phyloP scores from a whole-genome alignment of 2,888 invertebrate genomes.

The Cephonodes hylas region DNA sequence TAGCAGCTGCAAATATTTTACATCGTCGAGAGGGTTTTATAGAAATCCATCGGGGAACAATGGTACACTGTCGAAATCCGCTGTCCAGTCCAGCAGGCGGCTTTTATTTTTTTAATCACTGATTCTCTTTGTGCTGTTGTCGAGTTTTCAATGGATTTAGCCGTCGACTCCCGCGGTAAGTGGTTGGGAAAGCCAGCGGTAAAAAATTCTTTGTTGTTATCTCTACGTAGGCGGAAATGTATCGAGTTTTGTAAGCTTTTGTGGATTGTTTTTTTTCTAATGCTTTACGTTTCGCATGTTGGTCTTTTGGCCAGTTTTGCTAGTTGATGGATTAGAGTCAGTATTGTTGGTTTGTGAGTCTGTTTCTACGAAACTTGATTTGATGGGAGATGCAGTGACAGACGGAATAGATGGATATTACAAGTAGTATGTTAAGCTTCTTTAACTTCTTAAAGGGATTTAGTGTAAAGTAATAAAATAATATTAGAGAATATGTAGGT shows the following conservation, averaged over 20 bases:
- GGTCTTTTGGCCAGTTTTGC: neutral
- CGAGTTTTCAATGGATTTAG: neutral
- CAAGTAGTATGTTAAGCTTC: too few species aligned
- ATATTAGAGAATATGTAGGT: too few species aligned
- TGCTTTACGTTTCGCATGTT: neutral
- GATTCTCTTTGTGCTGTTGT: slow-evolving; percentile 2
- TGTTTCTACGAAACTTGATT: too few species aligned
- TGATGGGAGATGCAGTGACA: too few species aligned
- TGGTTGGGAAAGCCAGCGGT: slow-evolving; percentile 2
- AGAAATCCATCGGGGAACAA: neutral
- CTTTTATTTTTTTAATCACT: slow-evolving; percentile 13
- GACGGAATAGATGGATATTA: too few species aligned
- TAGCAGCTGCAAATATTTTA: neutral
- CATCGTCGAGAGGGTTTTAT: neutral
- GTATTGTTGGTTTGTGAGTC: too few species aligned
- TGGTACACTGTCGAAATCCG: neutral
- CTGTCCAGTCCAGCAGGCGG: neutral
- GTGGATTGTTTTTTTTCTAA: too few species aligned
- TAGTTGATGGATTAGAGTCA: too few species aligned
- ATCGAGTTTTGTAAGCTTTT: neutral
- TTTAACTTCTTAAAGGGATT: too few species aligned
- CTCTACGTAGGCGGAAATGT: neutral
- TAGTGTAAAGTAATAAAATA: too few species aligned
- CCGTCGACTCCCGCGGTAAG: neutral
- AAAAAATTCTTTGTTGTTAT: neutral